Percentiles rank a stretch among this genome's conserved stretches.
Evolutionary conservation across 2,113 vertebrate genomes (phyloP).

Genomic region (Daubentonia madagascariensis): DNA sequence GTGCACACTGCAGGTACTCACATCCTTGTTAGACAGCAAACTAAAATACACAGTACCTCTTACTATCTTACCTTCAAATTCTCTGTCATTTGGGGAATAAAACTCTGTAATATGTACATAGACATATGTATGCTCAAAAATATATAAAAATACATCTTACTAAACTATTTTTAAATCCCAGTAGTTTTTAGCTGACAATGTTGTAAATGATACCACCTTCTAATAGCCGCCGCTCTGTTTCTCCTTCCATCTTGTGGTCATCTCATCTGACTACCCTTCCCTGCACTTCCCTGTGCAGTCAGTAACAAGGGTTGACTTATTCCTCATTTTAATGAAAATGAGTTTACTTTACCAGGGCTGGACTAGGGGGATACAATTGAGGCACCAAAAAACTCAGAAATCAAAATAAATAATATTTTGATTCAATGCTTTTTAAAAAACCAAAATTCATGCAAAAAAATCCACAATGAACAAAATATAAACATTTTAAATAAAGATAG

Average conservation of each 20-base stretch:
- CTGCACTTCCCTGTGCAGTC: neutral
- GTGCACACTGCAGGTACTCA: too few relatives aligned
- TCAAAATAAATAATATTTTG: neutral
- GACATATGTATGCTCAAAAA: neutral
- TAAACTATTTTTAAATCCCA: neutral
- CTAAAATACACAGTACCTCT: neutral
- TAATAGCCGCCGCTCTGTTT: too few relatives aligned
- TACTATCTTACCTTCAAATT: neutral
- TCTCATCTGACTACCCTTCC: neutral
- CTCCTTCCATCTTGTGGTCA: neutral
- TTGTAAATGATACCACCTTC: neutral
- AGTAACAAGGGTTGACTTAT: neutral
- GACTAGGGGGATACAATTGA: neutral
- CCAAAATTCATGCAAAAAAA: neutral
- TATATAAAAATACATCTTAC: neutral
- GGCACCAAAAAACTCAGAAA: neutral
- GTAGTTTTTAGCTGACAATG: neutral
- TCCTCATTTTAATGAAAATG: neutral
- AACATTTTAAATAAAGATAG: neutral
- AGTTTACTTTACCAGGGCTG: neutral
- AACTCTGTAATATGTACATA: neutral
- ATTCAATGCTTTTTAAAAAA: neutral
- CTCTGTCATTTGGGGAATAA: neutral
- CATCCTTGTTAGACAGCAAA: neutral
- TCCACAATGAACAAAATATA: neutral